Conservation (phyloP, 2,797 vertebrate species). For the Pipistrellus nathusii region DNA sequence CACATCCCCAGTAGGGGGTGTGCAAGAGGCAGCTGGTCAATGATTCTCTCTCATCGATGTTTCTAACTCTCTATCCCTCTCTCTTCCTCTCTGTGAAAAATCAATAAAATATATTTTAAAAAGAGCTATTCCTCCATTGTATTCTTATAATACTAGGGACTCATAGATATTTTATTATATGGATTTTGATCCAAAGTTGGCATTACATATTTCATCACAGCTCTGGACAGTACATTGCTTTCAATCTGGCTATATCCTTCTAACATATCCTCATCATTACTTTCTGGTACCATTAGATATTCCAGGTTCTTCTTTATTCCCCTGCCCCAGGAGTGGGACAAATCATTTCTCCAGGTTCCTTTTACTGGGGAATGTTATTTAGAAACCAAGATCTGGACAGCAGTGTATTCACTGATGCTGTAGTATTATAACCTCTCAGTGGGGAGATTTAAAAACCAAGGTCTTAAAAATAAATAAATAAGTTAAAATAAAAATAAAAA, state of each 20-base stretch:
- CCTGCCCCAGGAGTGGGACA: neutral
- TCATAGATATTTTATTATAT: slow-evolving; percentile 7
- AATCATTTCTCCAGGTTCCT: neutral
- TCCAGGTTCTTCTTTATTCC: slow-evolving; percentile 42
- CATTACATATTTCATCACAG: slow-evolving; percentile 23
- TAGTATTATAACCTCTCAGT: neutral
- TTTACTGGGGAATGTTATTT: slow-evolving; percentile 24
- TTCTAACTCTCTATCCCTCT: too few relatives aligned
- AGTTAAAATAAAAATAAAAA: neutral
- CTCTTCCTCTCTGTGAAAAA: too few relatives aligned
- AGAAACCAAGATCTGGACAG: neutral
- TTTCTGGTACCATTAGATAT: slow-evolving; percentile 23
- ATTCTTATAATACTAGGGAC: neutral
- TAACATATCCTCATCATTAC: neutral
- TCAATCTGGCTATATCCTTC: neutral
- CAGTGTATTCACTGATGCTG: neutral
- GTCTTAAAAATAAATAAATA: neutral
- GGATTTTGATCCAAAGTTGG: slow-evolving; percentile 14
- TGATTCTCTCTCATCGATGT: too few relatives aligned
- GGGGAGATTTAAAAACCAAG: neutral
- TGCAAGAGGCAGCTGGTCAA: too few relatives aligned
- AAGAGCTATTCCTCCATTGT: neutral
- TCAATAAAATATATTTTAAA: too few relatives aligned
- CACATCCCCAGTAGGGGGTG: too few relatives aligned
- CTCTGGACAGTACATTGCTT: neutral